Percentiles rank a stretch among this genome's conserved stretches.
Evolutionary conservation across 2,797 vertebrate species (phyloP).

Genomic region (Sebastiscus albofasciatus): DNA sequence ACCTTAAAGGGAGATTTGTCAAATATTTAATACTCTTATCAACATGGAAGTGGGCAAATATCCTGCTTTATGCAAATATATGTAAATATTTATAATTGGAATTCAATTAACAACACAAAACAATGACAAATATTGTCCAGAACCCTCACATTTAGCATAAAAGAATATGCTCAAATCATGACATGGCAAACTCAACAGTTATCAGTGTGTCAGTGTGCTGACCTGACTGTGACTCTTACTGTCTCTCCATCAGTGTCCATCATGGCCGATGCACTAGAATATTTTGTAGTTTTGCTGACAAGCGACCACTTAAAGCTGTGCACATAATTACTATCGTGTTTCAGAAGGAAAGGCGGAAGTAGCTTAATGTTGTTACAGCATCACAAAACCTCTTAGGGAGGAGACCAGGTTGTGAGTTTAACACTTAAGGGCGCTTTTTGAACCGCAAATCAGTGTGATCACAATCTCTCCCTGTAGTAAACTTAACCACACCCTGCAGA

Average conservation of each 20-base stretch:
- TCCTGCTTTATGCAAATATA: too few species aligned
- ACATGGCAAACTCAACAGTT: too few species aligned
- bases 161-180: too few species aligned
- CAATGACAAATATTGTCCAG: too few species aligned
- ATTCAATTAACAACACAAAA: too few species aligned
- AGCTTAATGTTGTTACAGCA: not conserved
- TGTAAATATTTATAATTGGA: too few species aligned
- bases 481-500: not conserved
- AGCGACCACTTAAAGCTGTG: slow-evolving; percentile 18
- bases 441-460: not conserved
- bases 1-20: too few species aligned
- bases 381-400: not conserved
- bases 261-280: slow-evolving; percentile 1
- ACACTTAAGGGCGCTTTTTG: not conserved
- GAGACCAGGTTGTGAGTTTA: not conserved
- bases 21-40: too few species aligned
- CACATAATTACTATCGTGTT: slow-evolving; percentile 32
- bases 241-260: slow-evolving; percentile 5
- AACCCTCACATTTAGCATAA: too few species aligned
- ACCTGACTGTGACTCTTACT: not conserved
- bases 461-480: not conserved
- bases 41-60: too few species aligned
- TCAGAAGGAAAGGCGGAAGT: not conserved
- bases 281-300: slow-evolving; percentile 29
- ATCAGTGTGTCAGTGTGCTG: too few species aligned